Evolutionary conservation across 2,113 vertebrate species (phyloP).

Genomic region (Ctenodactylus gundi): DNA sequence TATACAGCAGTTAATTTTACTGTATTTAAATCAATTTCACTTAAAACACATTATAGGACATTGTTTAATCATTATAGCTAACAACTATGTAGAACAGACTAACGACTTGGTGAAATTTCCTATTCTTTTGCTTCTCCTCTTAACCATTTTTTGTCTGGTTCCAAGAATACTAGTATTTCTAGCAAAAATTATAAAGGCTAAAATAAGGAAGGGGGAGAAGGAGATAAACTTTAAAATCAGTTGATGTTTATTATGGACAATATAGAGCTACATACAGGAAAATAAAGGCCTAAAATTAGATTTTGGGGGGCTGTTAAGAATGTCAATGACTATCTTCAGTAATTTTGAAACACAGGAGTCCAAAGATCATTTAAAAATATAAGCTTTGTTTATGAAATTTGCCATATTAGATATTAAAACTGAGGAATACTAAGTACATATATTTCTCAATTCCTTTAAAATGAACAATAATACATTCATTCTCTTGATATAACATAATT

Average conservation of each 20-base stretch:
- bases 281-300: constrained; percentile 19
- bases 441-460: constrained; percentile 38
- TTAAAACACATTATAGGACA: neutral
- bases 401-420: constrained; percentile 3
- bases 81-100: neutral
- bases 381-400: neutral
- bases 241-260: neutral
- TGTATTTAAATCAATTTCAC: neutral
- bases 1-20: neutral
- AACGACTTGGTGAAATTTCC: neutral
- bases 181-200: neutral
- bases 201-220: neutral
- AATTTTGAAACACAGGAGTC: neutral
- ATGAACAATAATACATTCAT: neutral
- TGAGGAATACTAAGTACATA: neutral
- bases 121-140: neutral
- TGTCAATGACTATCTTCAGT: neutral
- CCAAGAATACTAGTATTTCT: neutral
- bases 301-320: neutral
- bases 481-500: neutral
- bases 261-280: neutral
- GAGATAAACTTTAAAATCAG: neutral
- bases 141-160: neutral
- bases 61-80: constrained; percentile 10
- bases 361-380: neutral